Evolutionary conservation across 1,140 invertebrate genomes (phyloP), one percentile per base, ranked within the genome.

Genomic region (Halictus rubicundus): DNA sequence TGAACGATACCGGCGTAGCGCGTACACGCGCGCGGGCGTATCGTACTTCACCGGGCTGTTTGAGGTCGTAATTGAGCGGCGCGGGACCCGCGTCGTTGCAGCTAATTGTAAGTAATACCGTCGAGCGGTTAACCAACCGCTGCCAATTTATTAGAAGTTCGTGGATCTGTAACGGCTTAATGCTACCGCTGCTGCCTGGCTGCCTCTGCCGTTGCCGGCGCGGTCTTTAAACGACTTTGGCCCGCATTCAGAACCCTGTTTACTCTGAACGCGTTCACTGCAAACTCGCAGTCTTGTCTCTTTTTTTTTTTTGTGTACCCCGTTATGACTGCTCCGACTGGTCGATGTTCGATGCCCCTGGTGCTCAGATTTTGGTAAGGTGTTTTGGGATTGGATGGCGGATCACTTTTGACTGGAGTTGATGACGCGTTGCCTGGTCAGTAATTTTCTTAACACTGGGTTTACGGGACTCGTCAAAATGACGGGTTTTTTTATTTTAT

Each of bases 21-120:
- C 49, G 64, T 52, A 42, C 16, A 64, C 21, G 61, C 71, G 5
- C n/a, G 27, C 60, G 16, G 60, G 39, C 42, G 57, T 64, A 64
- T 49, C 57, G 32, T 72, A 64, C 68, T 57, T 78, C 59, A 72
- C 49, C 60, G 49, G 27, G 66, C 60, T 65, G 76, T 78, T 78
- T 72, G 68, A 78, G 68, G 76, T 72, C 68, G 76, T 72, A 78
- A 78, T 78, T 78, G 76, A 78, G 60, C 68, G 69, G 69, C 46
- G 21, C 69, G 39, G 65, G 25, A 6, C 54, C 49, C 65, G n/a
- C 68, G 57, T 78, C 76, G 76, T 78, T 78, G 46, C 57, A 65
- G 76, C 69, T 78, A 78, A 78, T 78, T 78, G 76, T 78, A 78
- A 78, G 76, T 78, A 78, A 78, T 78, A 78, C 69, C 69, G 49